phyloP scores from a whole-genome alignment of 2,888 invertebrate genomes.

The Amblyteles armatorius region DNA sequence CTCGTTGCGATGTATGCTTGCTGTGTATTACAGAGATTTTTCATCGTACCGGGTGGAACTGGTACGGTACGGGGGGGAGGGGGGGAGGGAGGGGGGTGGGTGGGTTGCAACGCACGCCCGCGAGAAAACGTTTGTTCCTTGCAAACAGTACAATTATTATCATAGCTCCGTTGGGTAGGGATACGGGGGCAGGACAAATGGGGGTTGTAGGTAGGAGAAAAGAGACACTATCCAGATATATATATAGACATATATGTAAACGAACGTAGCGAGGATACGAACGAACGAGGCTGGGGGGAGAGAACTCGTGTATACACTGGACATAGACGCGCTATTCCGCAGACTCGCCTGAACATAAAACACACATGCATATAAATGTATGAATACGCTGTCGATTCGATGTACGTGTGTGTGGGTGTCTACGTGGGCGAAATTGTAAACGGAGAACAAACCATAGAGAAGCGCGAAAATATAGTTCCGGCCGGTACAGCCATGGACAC shows the following conservation, averaged over 20 bases:
- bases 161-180: constrained; percentile 14
- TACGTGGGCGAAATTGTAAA: not conserved
- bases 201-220: constrained; percentile 1
- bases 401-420: not conserved
- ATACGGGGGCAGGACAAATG: constrained; percentile 11
- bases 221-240: constrained; percentile 5
- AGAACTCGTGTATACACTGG: constrained; percentile 48
- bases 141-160: constrained; percentile 67
- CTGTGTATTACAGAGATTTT: constrained; percentile 62
- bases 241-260: not conserved
- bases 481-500: not conserved
- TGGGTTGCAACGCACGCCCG: not conserved
- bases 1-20: constrained; percentile 36
- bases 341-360: constrained; percentile 19
- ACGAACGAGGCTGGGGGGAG: constrained; percentile 36
- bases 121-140: constrained; percentile 64
- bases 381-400: not conserved
- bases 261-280: not conserved
- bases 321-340: constrained; percentile 44
- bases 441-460: not conserved
- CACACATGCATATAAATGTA: not conserved
- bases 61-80: not conserved
- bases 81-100: not conserved
- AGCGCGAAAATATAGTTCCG: constrained; percentile 13
- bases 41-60: constrained; percentile 43